These are phyloP conservation scores for Potorous gilbertii DNA, from an alignment of 2,797 vertebrate genomes.

Conservation along the genomic window DNA sequence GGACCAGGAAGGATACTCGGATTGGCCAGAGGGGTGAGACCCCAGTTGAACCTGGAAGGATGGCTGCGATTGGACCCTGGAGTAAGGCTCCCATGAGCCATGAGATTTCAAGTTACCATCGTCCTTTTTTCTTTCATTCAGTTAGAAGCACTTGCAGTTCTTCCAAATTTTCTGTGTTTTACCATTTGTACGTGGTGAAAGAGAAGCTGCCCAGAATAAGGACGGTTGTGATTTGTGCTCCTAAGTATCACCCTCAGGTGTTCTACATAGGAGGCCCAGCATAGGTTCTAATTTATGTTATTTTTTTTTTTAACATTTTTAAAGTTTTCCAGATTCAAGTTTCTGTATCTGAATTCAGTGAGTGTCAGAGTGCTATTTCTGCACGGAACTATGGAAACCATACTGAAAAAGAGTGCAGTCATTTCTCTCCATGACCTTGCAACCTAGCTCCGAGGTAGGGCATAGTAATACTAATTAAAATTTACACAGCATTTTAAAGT, in stretches of 20 bases:
- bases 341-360: neutral
- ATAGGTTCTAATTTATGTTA: neutral
- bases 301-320: neutral
- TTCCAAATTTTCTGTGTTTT: neutral
- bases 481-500: neutral
- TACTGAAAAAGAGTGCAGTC: neutral
- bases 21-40: neutral
- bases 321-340: neutral
- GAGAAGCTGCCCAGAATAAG: neutral
- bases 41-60: neutral
- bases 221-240: neutral
- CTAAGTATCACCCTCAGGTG: neutral
- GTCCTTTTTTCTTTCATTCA: neutral
- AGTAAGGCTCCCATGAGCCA: neutral
- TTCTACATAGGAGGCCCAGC: neutral
- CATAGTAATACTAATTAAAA: neutral
- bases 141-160: neutral
- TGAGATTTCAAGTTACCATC: neutral
- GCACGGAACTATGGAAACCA: neutral
- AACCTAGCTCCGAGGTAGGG: neutral
- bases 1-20: neutral
- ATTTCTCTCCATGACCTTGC: neutral
- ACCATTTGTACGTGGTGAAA: neutral
- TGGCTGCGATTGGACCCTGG: neutral
- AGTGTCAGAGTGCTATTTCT: neutral